These are phyloP conservation scores for Dipodomys spectabilis DNA, from an alignment of 2,113 vertebrate species.

Conservation along the genomic window DNA sequence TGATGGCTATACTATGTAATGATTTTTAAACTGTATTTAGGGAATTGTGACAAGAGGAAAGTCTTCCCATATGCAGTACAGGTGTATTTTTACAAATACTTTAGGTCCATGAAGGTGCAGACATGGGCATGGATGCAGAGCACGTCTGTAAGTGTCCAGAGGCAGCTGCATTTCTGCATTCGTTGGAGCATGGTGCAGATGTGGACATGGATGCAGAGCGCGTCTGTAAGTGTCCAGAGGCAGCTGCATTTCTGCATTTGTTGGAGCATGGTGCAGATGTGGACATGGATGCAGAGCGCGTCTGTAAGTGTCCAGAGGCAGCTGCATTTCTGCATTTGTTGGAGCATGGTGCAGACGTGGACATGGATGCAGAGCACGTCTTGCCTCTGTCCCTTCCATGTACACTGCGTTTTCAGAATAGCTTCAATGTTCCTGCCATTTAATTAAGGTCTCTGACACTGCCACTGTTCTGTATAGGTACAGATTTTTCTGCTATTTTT, in stretches of 20 bases:
- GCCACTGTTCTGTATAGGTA: background rate
- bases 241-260: too few relatives aligned
- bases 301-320: too few relatives aligned
- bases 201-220: background rate
- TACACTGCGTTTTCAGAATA: background rate
- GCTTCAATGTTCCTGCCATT: background rate
- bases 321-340: too few relatives aligned
- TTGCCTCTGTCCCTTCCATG: background rate
- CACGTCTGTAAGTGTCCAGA: too few relatives aligned
- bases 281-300: background rate
- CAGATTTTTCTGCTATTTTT: background rate
- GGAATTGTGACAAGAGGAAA: background rate
- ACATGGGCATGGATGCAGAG: too few relatives aligned
- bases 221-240: too few relatives aligned
- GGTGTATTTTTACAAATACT: background rate
- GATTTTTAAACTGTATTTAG: background rate
- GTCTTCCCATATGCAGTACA: background rate
- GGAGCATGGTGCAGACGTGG: background rate
- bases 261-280: background rate
- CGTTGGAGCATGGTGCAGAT: background rate
- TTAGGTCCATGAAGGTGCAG: background rate
- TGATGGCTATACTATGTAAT: background rate
- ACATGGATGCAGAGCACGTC: background rate
- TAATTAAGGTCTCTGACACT: background rate
- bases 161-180: too few relatives aligned